Evolutionary conservation across 2,888 invertebrate species (phyloP).

Genomic region (Philereme transversata): DNA sequence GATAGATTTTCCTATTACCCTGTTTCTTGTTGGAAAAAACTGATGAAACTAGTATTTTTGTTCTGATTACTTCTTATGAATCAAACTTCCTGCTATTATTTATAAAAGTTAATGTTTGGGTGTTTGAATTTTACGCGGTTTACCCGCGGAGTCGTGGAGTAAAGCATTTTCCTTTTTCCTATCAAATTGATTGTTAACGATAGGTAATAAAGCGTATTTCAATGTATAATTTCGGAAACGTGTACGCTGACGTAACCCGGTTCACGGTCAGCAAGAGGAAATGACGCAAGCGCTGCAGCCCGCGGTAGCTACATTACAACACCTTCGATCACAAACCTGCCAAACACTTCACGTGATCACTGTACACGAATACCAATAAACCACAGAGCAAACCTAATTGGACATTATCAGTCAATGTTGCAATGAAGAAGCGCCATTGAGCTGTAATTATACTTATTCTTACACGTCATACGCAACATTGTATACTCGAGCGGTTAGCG

Average conservation of each 20-base stretch:
- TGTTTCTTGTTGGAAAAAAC: conserved; percentile 9
- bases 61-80: conserved; percentile 10
- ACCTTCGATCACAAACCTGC: conserved; percentile 57
- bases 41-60: conserved; percentile 7
- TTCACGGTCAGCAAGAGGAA: conserved; percentile 82
- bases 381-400: conserved; percentile 42
- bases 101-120: no score
- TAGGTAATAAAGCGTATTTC: conserved; percentile 17
- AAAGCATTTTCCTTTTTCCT: no score
- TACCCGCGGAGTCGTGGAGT: no score
- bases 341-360: conserved; percentile 59
- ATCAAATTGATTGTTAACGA: no score
- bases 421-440: conserved; percentile 37
- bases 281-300: conserved; percentile 76
- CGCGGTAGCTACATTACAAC: conserved; percentile 59
- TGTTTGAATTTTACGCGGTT: no score
- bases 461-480: conserved; percentile 31
- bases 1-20: conserved; percentile 9
- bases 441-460: conserved; percentile 42
- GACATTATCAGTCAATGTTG: conserved; percentile 39
- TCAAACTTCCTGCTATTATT: background rate
- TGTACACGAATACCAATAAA: conserved; percentile 38
- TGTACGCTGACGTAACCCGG: conserved; percentile 72
- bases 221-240: conserved; percentile 45
- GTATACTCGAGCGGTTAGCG: conserved; percentile 40